Percentiles rank a stretch among this genome's conserved stretches.
Conservation (phyloP, 2,888 invertebrate genomes). For the Buathra laborator region DNA sequence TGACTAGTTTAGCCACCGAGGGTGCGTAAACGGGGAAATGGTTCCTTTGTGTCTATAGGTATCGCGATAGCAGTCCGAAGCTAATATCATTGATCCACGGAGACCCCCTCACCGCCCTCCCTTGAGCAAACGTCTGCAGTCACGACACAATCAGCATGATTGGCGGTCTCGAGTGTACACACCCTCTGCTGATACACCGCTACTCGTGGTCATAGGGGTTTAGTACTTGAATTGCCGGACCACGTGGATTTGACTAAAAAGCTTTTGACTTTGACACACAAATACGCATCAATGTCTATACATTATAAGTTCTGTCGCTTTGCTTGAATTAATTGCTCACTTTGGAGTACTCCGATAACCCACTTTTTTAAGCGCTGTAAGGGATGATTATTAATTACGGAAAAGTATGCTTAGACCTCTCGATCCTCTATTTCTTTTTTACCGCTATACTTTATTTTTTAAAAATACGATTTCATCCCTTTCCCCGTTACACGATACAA, state of each 20-base stretch:
- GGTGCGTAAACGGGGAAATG: conserved; percentile 24
- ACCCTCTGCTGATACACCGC: conserved; percentile 43
- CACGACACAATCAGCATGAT: conserved; percentile 81
- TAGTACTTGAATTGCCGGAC: conserved; percentile 27
- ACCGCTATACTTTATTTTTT: conserved; percentile 36
- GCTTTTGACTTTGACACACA: conserved; percentile 71
- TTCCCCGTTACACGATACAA: conserved; percentile 37
- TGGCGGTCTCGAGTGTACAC: conserved; percentile 79
- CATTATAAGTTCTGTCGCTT: too few relatives aligned
- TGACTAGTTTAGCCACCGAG: neutral
- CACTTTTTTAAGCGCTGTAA: neutral
- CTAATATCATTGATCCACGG: conserved; percentile 81
- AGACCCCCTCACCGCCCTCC: conserved; percentile 66
- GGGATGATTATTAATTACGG: neutral
- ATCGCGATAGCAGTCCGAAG: conserved; percentile 74
- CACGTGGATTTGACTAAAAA: conserved; percentile 69
- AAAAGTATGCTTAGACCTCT: neutral
- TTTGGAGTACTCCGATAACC: too few relatives aligned
- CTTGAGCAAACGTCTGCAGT: conserved; percentile 78
- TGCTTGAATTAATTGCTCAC: too few relatives aligned
- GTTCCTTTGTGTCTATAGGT: conserved; percentile 36
- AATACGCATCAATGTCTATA: neutral
- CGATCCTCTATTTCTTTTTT: conserved; percentile 2
- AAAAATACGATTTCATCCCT: conserved; percentile 32
- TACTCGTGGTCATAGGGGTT: conserved; percentile 49